phyloP scores from a whole-genome alignment of 2,797 vertebrate species.

The Pangasius sanitwongsei region DNA sequence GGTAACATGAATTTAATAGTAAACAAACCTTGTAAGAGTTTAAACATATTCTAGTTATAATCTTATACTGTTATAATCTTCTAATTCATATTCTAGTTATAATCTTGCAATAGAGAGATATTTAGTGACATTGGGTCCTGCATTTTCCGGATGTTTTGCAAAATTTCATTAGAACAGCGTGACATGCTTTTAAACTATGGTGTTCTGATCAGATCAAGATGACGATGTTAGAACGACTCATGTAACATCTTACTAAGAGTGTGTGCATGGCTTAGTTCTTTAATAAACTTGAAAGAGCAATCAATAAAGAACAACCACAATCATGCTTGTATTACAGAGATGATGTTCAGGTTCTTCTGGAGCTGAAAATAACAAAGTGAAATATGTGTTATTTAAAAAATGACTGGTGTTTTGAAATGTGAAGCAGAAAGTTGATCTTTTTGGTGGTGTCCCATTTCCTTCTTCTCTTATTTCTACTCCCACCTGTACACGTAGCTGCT shows the following conservation, averaged over 20 bases:
- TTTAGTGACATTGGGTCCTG: background rate
- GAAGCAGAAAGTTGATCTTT: too few relatives aligned
- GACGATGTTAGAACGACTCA: background rate
- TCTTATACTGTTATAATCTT: too few relatives aligned
- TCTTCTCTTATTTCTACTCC: too few relatives aligned
- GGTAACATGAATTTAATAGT: too few relatives aligned
- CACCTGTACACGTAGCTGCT: too few relatives aligned
- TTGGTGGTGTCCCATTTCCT: too few relatives aligned
- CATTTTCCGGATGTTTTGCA: background rate
- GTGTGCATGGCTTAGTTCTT: background rate
- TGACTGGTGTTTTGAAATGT: too few relatives aligned
- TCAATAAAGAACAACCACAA: background rate
- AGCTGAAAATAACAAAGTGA: background rate
- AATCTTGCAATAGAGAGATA: background rate
- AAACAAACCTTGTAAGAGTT: background rate
- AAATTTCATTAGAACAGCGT: background rate
- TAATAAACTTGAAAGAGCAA: background rate
- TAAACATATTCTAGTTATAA: too few relatives aligned
- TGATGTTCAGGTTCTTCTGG: background rate
- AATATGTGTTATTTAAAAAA: background rate
- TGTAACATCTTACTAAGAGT: background rate
- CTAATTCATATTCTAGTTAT: too few relatives aligned
- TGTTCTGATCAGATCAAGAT: background rate
- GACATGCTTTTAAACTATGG: background rate
- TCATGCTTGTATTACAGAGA: background rate